Evolutionary conservation across 2,113 vertebrate species (phyloP), one percentile per base, ranked within the genome.

Genomic region (Prionailurus bengalensis): DNA sequence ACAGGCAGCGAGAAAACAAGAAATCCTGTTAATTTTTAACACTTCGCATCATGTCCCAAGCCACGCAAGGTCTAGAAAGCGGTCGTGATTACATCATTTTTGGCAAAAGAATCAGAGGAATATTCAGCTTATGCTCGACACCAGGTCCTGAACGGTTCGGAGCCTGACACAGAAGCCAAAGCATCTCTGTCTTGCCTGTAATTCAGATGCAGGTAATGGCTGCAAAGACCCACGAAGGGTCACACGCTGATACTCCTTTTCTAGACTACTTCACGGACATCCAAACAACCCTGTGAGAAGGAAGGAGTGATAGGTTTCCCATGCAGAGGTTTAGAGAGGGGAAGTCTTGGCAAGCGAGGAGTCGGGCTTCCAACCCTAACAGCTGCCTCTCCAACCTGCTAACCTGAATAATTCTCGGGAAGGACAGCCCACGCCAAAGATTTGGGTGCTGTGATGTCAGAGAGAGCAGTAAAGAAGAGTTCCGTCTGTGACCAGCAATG

Each of bases 11-110:
- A 91, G 70, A 68, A 95, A 91, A 96, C 78, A 85, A 97, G 95
- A 68, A 79, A 61, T 31, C 65, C 74, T 92, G 87, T 79, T 93
- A 73, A 96, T 96, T 85, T 97, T 93, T 89, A 90, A 97, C 74
- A 95, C 65, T 80, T 97, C n/a, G 31, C 25, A 89, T 74, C 84
- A 86, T 82, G 45, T 73, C 51, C 78, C 92, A 78, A 85, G 80
- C 36, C 53, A 76, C 7, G 66, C 39, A 82, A n/a, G 27, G 66
- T 87, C 76, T 94, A 63, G 42, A 94, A 86, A 88, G 89, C 19
- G 76, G 61, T 53, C 36, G n/a, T 13, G 10, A 84, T 86, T 36
- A 48, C 81, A 90, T 95, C 42, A 94, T 55, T 74, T 79, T 83
- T 83, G 80, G 39, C 84, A 95, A 70, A 84, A 27, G 65, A 92